Percentiles rank a stretch among this genome's conserved stretches.
Conservation (phyloP, 1,140 invertebrate genomes). For the Scaptodrosophila lebanonensis region DNA sequence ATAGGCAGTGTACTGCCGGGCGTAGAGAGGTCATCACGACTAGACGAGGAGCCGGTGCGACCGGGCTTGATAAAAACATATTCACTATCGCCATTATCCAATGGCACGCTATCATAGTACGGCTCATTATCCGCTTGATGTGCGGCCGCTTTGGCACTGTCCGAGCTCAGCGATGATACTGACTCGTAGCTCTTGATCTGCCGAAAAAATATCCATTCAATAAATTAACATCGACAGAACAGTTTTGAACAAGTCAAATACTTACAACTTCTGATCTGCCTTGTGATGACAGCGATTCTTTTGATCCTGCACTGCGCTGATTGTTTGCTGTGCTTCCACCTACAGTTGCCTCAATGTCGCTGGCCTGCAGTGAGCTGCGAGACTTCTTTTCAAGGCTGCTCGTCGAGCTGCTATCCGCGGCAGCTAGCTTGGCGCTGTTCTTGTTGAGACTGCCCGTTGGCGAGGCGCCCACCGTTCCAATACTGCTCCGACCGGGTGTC, state of each 20-base stretch:
- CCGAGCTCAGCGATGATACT: constrained; percentile 79
- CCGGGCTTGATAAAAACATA: constrained; percentile 86
- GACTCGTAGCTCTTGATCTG: constrained; percentile 82
- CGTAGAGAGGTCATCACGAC: constrained; percentile 81
- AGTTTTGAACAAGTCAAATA: not conserved
- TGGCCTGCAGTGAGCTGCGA: constrained; percentile 54
- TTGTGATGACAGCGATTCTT: constrained; percentile 73
- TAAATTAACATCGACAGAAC: not conserved
- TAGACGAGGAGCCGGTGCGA: constrained; percentile 79
- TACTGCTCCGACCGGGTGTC: constrained; percentile 33
- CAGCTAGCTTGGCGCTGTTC: constrained; percentile 48
- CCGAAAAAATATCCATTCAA: constrained; percentile 2
- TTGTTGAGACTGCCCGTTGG: constrained; percentile 66
- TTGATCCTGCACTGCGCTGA: constrained; percentile 60
- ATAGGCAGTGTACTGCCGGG: constrained; percentile 81
- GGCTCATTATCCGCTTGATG: constrained; percentile 81
- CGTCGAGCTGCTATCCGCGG: constrained; percentile 65
- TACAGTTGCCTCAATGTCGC: constrained; percentile 41
- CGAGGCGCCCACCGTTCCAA: constrained; percentile 44
- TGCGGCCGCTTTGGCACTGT: constrained; percentile 61
- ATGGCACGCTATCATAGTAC: constrained; percentile 89
- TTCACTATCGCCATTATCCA: constrained; percentile 86
- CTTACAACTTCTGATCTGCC: constrained; percentile 75
- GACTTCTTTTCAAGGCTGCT: constrained; percentile 73
- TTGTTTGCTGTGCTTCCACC: constrained; percentile 10